Evolutionary conservation across 1,140 invertebrate species (phyloP).

Genomic region (Caenorhabditis remanei): DNA sequence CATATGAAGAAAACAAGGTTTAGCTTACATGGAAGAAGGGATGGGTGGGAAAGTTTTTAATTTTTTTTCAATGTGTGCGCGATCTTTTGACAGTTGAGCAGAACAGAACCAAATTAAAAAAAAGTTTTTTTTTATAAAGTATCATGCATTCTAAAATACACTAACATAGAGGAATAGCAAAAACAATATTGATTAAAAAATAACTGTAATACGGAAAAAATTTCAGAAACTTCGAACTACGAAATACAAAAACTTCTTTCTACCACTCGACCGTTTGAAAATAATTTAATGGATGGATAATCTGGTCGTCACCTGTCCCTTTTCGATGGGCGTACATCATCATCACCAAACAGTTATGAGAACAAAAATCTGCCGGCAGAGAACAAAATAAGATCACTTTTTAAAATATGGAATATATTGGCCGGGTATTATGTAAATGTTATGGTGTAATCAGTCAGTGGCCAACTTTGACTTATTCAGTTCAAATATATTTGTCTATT

Average conservation of each 20-base stretch:
- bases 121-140: no score
- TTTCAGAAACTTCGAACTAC: not conserved
- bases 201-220: not conserved
- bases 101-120: no score
- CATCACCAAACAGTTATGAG: constrained; percentile 8
- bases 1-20: no score
- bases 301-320: constrained; percentile 9
- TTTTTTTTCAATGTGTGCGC: no score
- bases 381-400: not conserved
- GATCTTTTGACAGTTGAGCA: no score
- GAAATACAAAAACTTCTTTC: not conserved
- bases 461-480: not conserved
- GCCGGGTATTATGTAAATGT: constrained; percentile 4
- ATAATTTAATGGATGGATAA: constrained; percentile 19
- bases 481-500: not conserved
- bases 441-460: not conserved
- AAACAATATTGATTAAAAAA: no score
- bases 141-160: no score
- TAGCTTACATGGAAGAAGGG: no score
- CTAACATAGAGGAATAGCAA: no score
- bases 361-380: constrained; percentile 5
- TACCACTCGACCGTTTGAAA: not conserved
- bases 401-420: not conserved
- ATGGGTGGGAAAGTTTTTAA: no score
- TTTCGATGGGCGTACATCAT: constrained; percentile 16